These are phyloP conservation scores for Aplidium turbinatum DNA, from an alignment of 23 tunicate genomes.

Conservation along the genomic window DNA sequence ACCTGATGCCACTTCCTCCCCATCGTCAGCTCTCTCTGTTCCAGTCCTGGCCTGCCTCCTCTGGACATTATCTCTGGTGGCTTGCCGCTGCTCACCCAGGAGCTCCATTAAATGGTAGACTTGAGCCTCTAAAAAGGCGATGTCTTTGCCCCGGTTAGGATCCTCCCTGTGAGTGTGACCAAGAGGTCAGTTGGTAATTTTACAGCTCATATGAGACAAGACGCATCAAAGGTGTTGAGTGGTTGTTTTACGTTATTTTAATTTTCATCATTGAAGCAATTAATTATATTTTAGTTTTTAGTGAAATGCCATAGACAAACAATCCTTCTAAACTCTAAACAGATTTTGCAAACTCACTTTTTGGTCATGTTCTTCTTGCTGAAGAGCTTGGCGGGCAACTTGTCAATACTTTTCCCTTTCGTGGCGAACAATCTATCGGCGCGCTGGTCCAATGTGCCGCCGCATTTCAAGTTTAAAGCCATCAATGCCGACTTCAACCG, in stretches of 20 bases:
- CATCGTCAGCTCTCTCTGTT: conserved; percentile 87
- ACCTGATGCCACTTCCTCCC: conserved; percentile 82
- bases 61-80: conserved; percentile 89
- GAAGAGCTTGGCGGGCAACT: conserved; percentile 71
- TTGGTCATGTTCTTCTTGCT: conserved; percentile 67
- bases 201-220: too few species aligned
- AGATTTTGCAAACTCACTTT: conserved; percentile 33
- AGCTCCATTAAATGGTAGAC: conserved; percentile 83
- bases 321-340: background rate
- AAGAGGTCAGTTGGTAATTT: background rate
- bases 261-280: too few species aligned
- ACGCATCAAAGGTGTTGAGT: too few species aligned
- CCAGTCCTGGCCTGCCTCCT: conserved; percentile 96
- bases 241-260: too few species aligned
- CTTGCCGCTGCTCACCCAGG: conserved; percentile 85
- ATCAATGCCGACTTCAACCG: conserved; percentile 95
- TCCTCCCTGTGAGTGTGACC: conserved; percentile 33
- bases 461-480: conserved; percentile 95
- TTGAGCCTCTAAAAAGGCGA: conserved; percentile 85
- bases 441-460: conserved; percentile 92
- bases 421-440: conserved; percentile 89
- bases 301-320: too few species aligned
- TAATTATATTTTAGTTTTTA: too few species aligned
- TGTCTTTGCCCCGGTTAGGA: conserved; percentile 65
- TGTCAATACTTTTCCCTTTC: conserved; percentile 83